These are phyloP conservation scores for Stenolophus ochropezus DNA, from an alignment of 2,888 invertebrate genomes.

Conservation along the genomic window DNA sequence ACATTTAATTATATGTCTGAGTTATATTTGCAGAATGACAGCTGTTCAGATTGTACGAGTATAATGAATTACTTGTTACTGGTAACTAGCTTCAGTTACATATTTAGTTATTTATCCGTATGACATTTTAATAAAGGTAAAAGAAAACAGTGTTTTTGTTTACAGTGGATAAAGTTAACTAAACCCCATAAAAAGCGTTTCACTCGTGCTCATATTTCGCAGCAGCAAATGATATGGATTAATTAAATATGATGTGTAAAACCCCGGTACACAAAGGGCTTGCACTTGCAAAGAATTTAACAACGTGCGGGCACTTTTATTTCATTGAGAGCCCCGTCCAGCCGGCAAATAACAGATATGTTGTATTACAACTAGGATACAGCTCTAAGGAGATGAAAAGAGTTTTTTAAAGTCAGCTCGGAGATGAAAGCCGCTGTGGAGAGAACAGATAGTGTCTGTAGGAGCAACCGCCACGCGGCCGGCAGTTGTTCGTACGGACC, in stretches of 20 bases:
- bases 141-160: no score
- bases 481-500: slow-evolving; percentile 1
- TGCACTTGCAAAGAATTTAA: slow-evolving; percentile 2
- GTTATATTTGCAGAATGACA: no score
- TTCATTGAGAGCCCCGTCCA: slow-evolving; percentile 36
- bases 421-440: slow-evolving; percentile 56
- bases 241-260: neutral
- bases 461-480: neutral
- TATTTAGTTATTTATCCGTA: no score
- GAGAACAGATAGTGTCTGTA: slow-evolving; percentile 25
- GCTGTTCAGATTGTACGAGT: no score
- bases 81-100: no score
- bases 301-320: slow-evolving; percentile 44
- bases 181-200: neutral
- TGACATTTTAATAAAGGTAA: no score
- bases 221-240: neutral
- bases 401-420: slow-evolving; percentile 70
- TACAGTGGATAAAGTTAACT: neutral
- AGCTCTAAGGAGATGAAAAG: slow-evolving; percentile 69
- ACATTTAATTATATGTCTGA: no score
- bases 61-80: no score
- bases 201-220: neutral
- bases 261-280: neutral
- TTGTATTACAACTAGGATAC: slow-evolving; percentile 71
- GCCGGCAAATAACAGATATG: slow-evolving; percentile 72